A percentile compares a stretch with the other conserved stretches of the same genome.
Evolutionary conservation across 1,140 invertebrate species (phyloP).

Genomic region (Lethocerus indicus): DNA sequence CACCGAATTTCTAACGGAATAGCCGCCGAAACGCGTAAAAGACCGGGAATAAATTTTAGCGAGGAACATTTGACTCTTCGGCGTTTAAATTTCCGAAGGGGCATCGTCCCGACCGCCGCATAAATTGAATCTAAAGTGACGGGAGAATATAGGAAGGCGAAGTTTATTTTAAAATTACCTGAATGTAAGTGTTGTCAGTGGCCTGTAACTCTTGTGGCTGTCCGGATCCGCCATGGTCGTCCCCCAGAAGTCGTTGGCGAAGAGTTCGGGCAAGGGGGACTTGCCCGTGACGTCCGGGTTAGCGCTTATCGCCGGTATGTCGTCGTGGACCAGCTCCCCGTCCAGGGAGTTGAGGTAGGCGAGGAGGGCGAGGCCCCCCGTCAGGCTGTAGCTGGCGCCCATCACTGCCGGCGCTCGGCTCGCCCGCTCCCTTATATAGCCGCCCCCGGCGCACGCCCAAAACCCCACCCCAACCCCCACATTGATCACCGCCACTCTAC

Average conservation of each 20-base stretch:
- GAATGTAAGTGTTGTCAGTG: constrained; percentile 65
- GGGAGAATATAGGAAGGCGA: no score
- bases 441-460: neutral
- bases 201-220: constrained; percentile 73
- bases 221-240: constrained; percentile 66
- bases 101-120: no score
- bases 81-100: no score
- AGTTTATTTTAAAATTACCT: no score
- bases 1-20: no score
- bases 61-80: no score
- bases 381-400: constrained; percentile 31
- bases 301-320: constrained; percentile 67
- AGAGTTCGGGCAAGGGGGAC: constrained; percentile 42
- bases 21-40: no score
- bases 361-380: constrained; percentile 42
- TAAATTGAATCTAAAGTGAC: no score
- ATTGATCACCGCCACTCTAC: constrained; percentile 3
- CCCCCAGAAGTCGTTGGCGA: constrained; percentile 83
- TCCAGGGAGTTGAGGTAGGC: constrained; percentile 61
- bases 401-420: neutral
- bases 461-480: no score
- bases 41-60: no score
- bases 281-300: constrained; percentile 67
- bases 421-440: constrained; percentile 1
- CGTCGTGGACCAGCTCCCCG: constrained; percentile 83